These are phyloP conservation scores for Percopsis transmontana DNA, from an alignment of 2,113 vertebrate genomes.

Conservation along the genomic window DNA sequence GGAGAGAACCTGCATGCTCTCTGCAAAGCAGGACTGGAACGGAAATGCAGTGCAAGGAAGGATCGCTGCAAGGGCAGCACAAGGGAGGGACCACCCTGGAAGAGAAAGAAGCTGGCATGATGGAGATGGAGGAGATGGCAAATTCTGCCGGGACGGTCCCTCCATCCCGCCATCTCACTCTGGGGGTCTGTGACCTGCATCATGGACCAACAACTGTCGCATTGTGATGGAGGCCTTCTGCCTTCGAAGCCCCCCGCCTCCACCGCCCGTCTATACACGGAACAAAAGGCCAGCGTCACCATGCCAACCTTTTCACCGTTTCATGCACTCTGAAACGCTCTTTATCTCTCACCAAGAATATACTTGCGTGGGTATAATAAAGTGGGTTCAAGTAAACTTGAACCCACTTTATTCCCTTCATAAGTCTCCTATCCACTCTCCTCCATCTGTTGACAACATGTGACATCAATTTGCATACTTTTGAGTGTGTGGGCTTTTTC, in stretches of 20 bases:
- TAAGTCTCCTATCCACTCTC: not conserved
- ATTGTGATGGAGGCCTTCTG: not conserved
- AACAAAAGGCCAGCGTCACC: not conserved
- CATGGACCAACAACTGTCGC: not conserved
- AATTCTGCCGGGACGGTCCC: not conserved
- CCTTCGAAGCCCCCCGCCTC: not conserved
- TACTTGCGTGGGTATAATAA: no score
- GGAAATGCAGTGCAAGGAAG: not conserved
- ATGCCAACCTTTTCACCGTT: not conserved
- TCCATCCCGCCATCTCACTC: not conserved
- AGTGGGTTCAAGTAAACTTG: not conserved
- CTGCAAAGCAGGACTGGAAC: not conserved
- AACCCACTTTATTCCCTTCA: not conserved
- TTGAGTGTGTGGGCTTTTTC: slow-evolving; percentile 19
- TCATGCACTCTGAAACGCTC: not conserved
- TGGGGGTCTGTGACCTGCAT: not conserved
- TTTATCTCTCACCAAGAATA: no score
- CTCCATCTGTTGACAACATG: slow-evolving; percentile 13
- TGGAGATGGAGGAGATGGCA: not conserved
- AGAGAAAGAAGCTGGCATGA: not conserved
- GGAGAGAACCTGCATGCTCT: no score
- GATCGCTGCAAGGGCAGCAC: no score
- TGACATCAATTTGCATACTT: slow-evolving; percentile 21
- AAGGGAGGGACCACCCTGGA: not conserved
- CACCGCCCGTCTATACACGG: not conserved